Evolutionary conservation across 2,888 invertebrate genomes (phyloP).

Genomic region (Amphiduros pacificus): DNA sequence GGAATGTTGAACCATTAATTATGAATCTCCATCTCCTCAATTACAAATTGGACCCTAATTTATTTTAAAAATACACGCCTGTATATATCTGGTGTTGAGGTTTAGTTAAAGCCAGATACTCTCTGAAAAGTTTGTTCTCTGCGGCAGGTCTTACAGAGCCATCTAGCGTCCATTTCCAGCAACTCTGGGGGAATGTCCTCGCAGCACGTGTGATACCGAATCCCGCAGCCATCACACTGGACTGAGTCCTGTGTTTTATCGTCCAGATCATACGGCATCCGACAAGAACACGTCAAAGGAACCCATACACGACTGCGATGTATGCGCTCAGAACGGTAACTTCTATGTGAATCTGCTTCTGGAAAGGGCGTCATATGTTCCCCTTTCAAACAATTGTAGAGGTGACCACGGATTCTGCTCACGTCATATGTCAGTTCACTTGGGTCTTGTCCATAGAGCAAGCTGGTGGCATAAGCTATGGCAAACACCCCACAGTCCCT

Average conservation of each 20-base stretch:
- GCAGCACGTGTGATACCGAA: not conserved
- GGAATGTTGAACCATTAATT: too few relatives aligned
- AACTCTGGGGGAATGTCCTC: not conserved
- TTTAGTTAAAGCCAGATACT: too few relatives aligned
- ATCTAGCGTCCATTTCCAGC: not conserved
- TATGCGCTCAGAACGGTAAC: too few relatives aligned
- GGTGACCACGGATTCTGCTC: not conserved
- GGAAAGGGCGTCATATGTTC: not conserved
- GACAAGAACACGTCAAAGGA: not conserved
- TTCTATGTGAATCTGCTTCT: not conserved
- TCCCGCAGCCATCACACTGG: not conserved
- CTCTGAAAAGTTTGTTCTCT: too few relatives aligned
- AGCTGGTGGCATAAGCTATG: not conserved
- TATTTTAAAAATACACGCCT: too few relatives aligned
- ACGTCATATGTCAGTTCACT: not conserved
- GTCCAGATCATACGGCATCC: not conserved
- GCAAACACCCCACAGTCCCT: slow-evolving; percentile 1
- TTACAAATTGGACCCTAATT: too few relatives aligned
- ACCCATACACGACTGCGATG: not conserved
- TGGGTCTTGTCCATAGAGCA: not conserved
- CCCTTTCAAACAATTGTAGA: not conserved
- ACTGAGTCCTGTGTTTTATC: not conserved
- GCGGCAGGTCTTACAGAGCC: not conserved
- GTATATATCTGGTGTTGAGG: too few relatives aligned
- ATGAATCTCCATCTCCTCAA: too few relatives aligned